Base-by-base conservation (phyloP, 2,113 vertebrate species). In the Sorex fumeus region DNA sequence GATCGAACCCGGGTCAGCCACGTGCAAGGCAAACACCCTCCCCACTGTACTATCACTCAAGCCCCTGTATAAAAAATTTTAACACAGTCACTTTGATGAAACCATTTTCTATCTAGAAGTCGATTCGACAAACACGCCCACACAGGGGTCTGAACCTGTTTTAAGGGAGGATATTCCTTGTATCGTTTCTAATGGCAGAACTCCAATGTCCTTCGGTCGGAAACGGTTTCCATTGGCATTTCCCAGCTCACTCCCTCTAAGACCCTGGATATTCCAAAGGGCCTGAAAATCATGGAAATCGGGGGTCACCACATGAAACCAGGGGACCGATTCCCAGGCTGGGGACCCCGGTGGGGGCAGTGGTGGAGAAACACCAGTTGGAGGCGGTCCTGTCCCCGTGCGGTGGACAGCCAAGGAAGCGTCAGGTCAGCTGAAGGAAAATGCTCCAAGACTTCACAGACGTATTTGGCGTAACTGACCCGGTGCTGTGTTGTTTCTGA, bases 61-160 rank as follows among this genome's bases (percentile, higher is more conserved):
- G 18, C 19, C 57, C 57, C 53, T 53, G 50, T 53, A 40, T 40
- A 40, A 40, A 40, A 40, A 7, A 40, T 40, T 53, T 53, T 53
- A 53, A 11, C 16, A 18, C 11, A 6, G 16, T 53, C 16, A 53
- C 50, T 57, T 86, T 72, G 50, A 30, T 88, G 30, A 62, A 83
- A 28, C 72, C 85, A 21, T 90, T 87, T 93, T 60, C 40, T 92
- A 79, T 81, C 67, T 78, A 72, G 25, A 79, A 93, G 83, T 88
- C 71, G 91, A 91, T 67, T 47, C 32, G 47, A 64, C 2, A 74
- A 47, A 64, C 18, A 47, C 53, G 32, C 19, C 88, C 77, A 21
- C 28, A 71, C 50, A 50, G 75, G 34, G n/a, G 12, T 90, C 30
- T 50, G 34, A 28, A 82, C 3, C 23, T 18, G 2, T 34, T 84